These are phyloP conservation scores for Steinernema feltiae DNA, from an alignment of 1,140 invertebrate genomes.

Conservation along the genomic window DNA sequence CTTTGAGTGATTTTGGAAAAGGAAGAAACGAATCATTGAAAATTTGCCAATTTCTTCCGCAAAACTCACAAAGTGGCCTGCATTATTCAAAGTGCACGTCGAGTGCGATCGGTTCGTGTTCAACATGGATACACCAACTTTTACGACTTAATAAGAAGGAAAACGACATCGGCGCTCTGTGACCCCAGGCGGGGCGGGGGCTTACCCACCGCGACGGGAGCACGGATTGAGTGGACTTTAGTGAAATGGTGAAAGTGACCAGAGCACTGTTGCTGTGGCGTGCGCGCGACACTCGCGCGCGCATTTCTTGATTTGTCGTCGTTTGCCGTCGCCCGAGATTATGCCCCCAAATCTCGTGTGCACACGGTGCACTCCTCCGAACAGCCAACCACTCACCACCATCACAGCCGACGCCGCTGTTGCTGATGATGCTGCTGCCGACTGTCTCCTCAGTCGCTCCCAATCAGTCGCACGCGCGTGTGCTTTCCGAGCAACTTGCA, in stretches of 20 bases:
- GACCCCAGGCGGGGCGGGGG: background rate
- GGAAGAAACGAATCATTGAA: no score
- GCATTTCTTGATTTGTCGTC: conserved; percentile 11
- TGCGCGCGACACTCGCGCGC: background rate
- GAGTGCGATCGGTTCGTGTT: no score
- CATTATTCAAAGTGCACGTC: no score
- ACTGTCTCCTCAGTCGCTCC: conserved; percentile 1
- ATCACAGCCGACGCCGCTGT: background rate
- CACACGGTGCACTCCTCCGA: conserved; percentile 6
- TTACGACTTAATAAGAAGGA: conserved; percentile 3
- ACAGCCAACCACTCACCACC: background rate
- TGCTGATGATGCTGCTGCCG: background rate
- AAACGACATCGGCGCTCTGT: background rate
- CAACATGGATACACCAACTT: background rate
- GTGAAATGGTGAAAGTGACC: conserved; percentile 5
- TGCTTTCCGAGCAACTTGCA: background rate
- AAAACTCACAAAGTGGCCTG: no score
- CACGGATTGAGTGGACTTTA: background rate
- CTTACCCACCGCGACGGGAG: background rate
- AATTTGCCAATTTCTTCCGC: no score
- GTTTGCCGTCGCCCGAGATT: background rate
- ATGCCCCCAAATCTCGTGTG: conserved; percentile 13
- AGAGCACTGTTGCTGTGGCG: no score
- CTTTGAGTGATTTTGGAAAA: no score
- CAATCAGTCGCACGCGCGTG: conserved; percentile 3